Conservation (phyloP, 2,888 invertebrate genomes). For the Beris chalybata region DNA sequence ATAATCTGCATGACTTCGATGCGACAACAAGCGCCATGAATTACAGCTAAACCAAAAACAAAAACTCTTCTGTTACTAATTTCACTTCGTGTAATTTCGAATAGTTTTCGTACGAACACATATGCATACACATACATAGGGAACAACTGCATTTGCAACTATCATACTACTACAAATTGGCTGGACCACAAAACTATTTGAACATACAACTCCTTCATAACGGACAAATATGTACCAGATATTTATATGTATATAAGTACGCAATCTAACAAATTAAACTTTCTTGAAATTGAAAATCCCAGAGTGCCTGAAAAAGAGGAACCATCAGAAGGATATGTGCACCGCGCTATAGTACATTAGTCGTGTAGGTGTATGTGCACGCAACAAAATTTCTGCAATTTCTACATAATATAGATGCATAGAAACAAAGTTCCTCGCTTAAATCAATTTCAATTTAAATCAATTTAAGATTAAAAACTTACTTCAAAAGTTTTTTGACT, state of each 20-base stretch:
- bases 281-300: conserved; percentile 14
- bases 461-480: conserved; percentile 1
- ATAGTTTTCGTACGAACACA: too few species aligned
- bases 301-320: too few species aligned
- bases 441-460: background rate
- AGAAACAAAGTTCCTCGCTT: background rate
- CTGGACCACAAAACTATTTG: conserved; percentile 19
- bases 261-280: conserved; percentile 19
- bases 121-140: too few species aligned
- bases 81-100: too few species aligned
- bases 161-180: conserved; percentile 6
- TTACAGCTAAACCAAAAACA: background rate
- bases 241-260: conserved; percentile 2
- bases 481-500: conserved; percentile 1
- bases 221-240: conserved; percentile 18
- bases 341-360: too few species aligned
- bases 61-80: background rate
- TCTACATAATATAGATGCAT: background rate
- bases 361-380: background rate
- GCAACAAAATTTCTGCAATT: conserved; percentile 5
- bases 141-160: too few species aligned
- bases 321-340: too few species aligned
- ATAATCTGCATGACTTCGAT: background rate
- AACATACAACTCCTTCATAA: conserved; percentile 15
- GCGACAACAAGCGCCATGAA: background rate